Base-by-base conservation (phyloP, 2,113 vertebrate species). In the Callopanchax toddi region DNA sequence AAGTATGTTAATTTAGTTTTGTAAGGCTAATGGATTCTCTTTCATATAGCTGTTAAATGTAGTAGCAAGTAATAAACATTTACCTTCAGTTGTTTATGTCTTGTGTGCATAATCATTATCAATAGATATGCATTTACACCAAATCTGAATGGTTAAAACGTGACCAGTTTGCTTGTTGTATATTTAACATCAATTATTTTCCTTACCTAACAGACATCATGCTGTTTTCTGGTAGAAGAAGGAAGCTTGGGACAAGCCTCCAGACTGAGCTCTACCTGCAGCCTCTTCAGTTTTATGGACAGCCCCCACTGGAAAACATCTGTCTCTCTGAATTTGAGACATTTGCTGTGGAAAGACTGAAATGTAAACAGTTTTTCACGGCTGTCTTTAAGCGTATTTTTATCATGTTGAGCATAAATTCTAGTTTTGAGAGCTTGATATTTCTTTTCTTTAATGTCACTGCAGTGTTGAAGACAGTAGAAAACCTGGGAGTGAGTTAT, bases 301-400 rank as follows among this genome's bases (percentile, higher is more conserved):
- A 95, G 39, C 95, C 96, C 2, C 96, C 97, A 1, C 87, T 91
- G 17, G 96, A 98, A 79, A 96, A 89, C 82, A 89, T 99, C 61
- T 94, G 96, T 2, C 89, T 99, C 34, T 37, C 42, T 2, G 95
- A 99, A 81, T 99, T 99, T 75, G 97, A 99, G 86, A 91, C 65
- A 16, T 92, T 99, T 29, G 97, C 97, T 10, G 29, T 97, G 5
- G 97, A 98, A 9, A 92, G 97, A 78, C 74, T 99, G 63, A 97
- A 86, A 89, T 76, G 97, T 99, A 84, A 95, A 95, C n/a, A 32
- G 6, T 32, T 32, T 32, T 32, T 26, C 6, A n/a, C n/a, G n/a
- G 26, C 26, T 26, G 26, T 26, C 6, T 32, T 32, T 32, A 5
- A 32, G 29, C 29, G 10, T 32, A 32, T 32, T 32, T 32, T 32